A percentile compares a stretch with the other conserved stretches of the same genome.
These are phyloP conservation scores for Seriola dumerili DNA, from an alignment of 2,113 vertebrate genomes.

Conservation along the genomic window DNA sequence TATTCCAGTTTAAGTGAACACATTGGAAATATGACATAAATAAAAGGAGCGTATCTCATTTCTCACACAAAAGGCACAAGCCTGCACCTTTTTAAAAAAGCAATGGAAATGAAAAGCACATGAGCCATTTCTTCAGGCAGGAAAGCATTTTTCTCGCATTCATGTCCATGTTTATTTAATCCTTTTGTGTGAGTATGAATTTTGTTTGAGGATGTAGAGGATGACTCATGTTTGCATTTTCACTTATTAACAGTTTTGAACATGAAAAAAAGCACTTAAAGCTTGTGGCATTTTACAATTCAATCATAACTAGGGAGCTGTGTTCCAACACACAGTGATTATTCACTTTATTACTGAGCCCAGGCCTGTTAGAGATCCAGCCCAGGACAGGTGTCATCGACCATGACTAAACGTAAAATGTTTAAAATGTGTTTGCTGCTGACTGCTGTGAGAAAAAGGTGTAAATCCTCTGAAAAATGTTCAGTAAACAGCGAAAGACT, in stretches of 20 bases:
- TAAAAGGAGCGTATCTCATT: background rate
- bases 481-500: background rate
- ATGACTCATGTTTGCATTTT: background rate
- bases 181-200: background rate
- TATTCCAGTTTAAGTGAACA: background rate
- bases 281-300: background rate
- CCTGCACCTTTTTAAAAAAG: background rate
- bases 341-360: background rate
- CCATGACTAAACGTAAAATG: background rate
- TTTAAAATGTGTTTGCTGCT: background rate
- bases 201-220: background rate
- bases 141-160: background rate
- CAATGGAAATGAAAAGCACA: background rate
- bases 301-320: background rate
- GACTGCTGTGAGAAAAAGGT: background rate
- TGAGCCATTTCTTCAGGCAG: background rate
- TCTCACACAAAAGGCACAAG: slow-evolving; percentile 3
- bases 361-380: background rate
- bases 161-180: background rate
- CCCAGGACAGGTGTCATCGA: background rate
- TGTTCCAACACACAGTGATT: background rate
- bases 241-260: background rate
- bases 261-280: background rate
- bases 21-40: background rate
- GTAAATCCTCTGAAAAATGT: background rate